Percentiles rank a stretch among this genome's conserved stretches.
phyloP scores from a whole-genome alignment of 2,113 vertebrate species.

The Alexandromys fortis region DNA sequence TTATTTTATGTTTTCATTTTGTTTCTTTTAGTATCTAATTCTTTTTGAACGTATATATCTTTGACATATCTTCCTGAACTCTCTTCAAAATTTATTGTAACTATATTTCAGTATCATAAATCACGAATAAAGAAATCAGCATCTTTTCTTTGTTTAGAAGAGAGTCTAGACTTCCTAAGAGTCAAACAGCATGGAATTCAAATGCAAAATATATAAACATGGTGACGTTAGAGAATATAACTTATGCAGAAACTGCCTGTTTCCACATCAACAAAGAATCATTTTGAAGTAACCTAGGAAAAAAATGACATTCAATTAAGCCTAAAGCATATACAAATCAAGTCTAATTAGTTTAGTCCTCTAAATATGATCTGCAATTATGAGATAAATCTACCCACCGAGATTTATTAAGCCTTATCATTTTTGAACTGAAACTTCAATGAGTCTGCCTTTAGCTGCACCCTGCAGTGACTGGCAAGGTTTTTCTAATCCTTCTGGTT shows the following conservation, averaged over 20 bases:
- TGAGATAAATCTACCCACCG: slow-evolving; percentile 82
- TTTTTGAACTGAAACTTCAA: slow-evolving; percentile 81
- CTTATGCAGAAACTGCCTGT: slow-evolving; percentile 52
- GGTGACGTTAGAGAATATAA: slow-evolving; percentile 56
- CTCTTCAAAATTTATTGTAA: slow-evolving; percentile 66
- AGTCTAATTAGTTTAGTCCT: slow-evolving; percentile 80
- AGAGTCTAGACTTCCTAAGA: slow-evolving; percentile 46
- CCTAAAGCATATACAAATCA: slow-evolving; percentile 80
- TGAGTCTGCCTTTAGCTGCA: slow-evolving; percentile 63
- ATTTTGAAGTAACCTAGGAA: slow-evolving; percentile 73
- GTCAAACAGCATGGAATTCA: neutral
- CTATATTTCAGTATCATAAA: slow-evolving; percentile 38
- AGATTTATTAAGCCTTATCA: slow-evolving; percentile 82
- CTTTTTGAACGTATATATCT: slow-evolving; percentile 34
- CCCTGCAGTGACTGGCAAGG: slow-evolving; percentile 68
- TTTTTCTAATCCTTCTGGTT: slow-evolving; percentile 73
- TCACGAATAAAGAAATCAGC: neutral
- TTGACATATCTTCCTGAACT: slow-evolving; percentile 12
- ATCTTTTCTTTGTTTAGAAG: slow-evolving; percentile 65
- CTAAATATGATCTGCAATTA: slow-evolving; percentile 84
- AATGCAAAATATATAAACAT: slow-evolving; percentile 42
- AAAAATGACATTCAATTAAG: slow-evolving; percentile 82
- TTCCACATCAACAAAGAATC: slow-evolving; percentile 56
- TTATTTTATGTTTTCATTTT: slow-evolving; percentile 42
- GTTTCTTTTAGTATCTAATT: slow-evolving; percentile 51